Evolutionary conservation across 2,113 vertebrate species (phyloP).

Genomic region (Xiphias gladius): DNA sequence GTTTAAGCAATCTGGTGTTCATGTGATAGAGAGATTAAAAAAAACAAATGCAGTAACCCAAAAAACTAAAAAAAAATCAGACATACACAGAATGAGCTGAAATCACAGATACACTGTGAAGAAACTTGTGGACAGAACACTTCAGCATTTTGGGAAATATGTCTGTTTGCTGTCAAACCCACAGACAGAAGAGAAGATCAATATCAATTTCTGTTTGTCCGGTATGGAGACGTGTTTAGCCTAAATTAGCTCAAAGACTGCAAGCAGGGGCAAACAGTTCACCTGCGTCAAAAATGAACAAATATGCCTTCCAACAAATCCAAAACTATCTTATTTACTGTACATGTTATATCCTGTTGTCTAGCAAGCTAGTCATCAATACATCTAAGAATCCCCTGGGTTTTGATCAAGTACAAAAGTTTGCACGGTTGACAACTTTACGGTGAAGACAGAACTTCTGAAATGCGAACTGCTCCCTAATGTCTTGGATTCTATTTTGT

Average conservation of each 20-base stretch:
- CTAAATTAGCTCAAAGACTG: conserved; percentile 63
- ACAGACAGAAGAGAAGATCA: conserved; percentile 42
- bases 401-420: conserved; percentile 45
- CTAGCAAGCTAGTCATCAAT: conserved; percentile 9
- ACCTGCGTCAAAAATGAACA: conserved; percentile 37
- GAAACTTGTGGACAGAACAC: conserved; percentile 20
- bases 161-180: conserved; percentile 43
- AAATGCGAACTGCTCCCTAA: conserved; percentile 4
- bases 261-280: conserved; percentile 13
- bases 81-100: not conserved
- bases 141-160: conserved; percentile 32
- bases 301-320: conserved; percentile 23
- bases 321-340: conserved; percentile 21
- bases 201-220: conserved; percentile 45
- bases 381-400: conserved; percentile 28
- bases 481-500: conserved; percentile 33
- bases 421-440: conserved; percentile 42
- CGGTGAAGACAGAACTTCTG: conserved; percentile 19
- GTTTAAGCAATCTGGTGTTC: conserved; percentile 13
- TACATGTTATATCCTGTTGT: conserved; percentile 47
- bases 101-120: not conserved
- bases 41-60: conserved; percentile 13
- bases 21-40: conserved; percentile 15
- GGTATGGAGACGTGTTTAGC: conserved; percentile 40
- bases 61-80: conserved; percentile 8